Conservation (phyloP, 1,140 invertebrate species). For the Drosophila tropicalis region DNA sequence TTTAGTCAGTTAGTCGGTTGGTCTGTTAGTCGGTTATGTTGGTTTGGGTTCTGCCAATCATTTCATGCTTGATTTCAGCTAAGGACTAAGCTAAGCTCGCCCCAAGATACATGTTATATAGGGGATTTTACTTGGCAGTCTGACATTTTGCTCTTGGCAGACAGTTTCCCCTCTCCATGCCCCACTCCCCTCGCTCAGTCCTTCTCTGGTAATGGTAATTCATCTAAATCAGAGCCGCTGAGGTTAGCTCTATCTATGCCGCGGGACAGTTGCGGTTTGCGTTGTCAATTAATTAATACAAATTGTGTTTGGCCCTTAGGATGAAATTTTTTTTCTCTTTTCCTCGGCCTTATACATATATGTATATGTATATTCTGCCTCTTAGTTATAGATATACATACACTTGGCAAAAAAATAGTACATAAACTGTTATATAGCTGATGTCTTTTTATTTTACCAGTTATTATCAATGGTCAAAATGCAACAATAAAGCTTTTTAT, state of each 20-base stretch:
- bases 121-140: slow-evolving; percentile 40
- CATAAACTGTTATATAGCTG: background rate
- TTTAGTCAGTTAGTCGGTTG: too few species aligned
- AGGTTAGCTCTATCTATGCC: slow-evolving; percentile 17
- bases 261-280: slow-evolving; percentile 54
- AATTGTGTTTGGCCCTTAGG: slow-evolving; percentile 63
- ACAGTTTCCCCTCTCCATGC: background rate
- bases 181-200: slow-evolving; percentile 28
- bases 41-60: slow-evolving; percentile 53
- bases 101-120: slow-evolving; percentile 17
- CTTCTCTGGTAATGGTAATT: slow-evolving; percentile 49
- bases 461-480: too few species aligned
- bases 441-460: too few species aligned
- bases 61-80: slow-evolving; percentile 68
- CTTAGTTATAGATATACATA: slow-evolving; percentile 16
- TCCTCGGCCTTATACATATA: background rate
- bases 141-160: slow-evolving; percentile 47
- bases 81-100: slow-evolving; percentile 29
- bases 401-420: background rate
- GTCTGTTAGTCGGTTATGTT: background rate
- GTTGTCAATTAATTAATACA: slow-evolving; percentile 79
- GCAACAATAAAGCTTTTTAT: too few species aligned
- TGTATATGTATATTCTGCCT: background rate
- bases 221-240: slow-evolving; percentile 62
- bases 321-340: background rate